Evolutionary conservation across 2,797 vertebrate species (phyloP), one percentile per base, ranked within the genome.

Genomic region (Valencia hispanica): DNA sequence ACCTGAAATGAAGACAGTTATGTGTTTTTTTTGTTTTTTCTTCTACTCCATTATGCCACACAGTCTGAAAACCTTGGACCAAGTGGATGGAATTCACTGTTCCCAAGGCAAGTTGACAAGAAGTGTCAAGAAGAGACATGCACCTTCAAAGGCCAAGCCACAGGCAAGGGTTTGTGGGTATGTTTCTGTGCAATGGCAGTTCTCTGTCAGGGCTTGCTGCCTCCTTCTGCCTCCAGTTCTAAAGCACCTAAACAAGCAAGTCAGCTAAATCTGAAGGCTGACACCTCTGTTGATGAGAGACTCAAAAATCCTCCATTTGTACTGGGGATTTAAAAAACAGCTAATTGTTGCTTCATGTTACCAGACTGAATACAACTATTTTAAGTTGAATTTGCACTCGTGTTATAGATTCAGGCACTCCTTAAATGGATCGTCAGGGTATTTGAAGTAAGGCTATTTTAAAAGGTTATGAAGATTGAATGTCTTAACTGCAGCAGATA

Each of bases 171-270:
- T 93, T 82, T 88, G 91, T 84, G 93, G 93, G 91, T 91, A 92
- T 92, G 88, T 91, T 93, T 92, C 75, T 90, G 84, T 86, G 94
- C 91, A 70, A 88, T 90, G 88, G 82, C 83, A 85, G 87, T 85
- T 90, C 94, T 94, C 90, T 97, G 96, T 96, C 86, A 79, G 91
- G 95, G 94, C 96, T 94, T 95, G 96, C 80, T 89, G 84, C 83
- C 86, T 89, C 69, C 81, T 69, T 86, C 74, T 27, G 84, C 85
- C 86, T 91, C 88, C 82, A 82, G 78, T 87, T 87, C 81, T 79
- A 75, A 88, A 87, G 88, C 84, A 90, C 77, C 88, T 25, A n/a
- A 88, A 91, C 84, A 91, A 88, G 79, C 79, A 86, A 80, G 84
- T 82, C 83, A 79, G 81, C 68, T 75, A 61, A 83, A 78, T 79